Percentiles rank a stretch among this genome's conserved stretches.
phyloP scores from a whole-genome alignment of 37 sponge, comb jelly and placozoan species.

The Eunapius fragilis region DNA sequence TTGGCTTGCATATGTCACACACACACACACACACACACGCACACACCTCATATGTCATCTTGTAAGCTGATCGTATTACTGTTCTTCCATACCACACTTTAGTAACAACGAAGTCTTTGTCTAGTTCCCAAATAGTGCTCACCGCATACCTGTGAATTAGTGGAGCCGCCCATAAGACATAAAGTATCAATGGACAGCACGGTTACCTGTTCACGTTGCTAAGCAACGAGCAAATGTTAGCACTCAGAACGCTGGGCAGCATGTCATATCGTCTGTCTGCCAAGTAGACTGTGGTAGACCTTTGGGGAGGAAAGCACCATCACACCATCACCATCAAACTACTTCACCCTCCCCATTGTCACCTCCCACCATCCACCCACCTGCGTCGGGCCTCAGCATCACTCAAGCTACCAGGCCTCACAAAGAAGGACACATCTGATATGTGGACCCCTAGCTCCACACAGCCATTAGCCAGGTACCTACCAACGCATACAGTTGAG shows the following conservation, averaged over 20 bases:
- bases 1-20: neutral
- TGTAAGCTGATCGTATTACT: slow-evolving; percentile 72
- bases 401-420: slow-evolving; percentile 46
- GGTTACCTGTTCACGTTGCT: slow-evolving; percentile 61
- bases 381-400: slow-evolving; percentile 59
- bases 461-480: slow-evolving; percentile 46
- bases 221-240: slow-evolving; percentile 76
- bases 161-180: neutral
- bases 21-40: neutral
- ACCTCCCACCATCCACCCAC: neutral
- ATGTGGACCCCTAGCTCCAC: slow-evolving; percentile 85
- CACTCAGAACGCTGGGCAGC: slow-evolving; percentile 72
- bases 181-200: neutral
- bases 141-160: slow-evolving; percentile 68
- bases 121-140: slow-evolving; percentile 70
- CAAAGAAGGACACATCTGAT: slow-evolving; percentile 88
- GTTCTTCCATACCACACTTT: slow-evolving; percentile 79
- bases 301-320: slow-evolving; percentile 2
- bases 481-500: neutral
- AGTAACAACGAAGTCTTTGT: slow-evolving; percentile 28
- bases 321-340: neutral
- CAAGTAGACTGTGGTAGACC: slow-evolving; percentile 78
- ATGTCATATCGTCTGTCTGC: slow-evolving; percentile 80
- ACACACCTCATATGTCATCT: slow-evolving; percentile 77
- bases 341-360: neutral